Conservation (phyloP, 2,888 invertebrate genomes). For the Hydriomena furcata region DNA sequence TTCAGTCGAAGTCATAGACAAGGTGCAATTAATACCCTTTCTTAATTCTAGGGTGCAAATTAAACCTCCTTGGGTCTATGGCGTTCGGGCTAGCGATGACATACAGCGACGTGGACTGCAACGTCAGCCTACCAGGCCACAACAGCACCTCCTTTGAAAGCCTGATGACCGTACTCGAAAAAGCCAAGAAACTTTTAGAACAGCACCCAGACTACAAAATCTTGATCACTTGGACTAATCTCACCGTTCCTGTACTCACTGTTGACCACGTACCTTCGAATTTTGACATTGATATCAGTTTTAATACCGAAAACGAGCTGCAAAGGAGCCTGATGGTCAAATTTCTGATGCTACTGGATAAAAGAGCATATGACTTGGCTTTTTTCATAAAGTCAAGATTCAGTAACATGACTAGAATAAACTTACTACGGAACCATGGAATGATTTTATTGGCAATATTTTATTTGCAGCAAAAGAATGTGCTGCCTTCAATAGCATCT, state of each 20-base stretch:
- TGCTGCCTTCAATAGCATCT: constrained; percentile 18
- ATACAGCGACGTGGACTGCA: not conserved
- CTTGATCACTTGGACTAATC: not conserved
- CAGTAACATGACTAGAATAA: not conserved
- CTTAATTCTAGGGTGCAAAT: not conserved
- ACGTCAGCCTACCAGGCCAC: not conserved
- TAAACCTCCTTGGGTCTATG: not conserved
- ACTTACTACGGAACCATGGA: constrained; percentile 18
- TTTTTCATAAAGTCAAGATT: constrained; percentile 33
- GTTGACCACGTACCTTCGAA: not conserved
- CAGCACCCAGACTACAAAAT: not conserved
- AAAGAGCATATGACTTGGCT: constrained; percentile 15
- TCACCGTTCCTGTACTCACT: not conserved
- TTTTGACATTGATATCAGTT: not conserved
- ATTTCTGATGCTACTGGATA: not conserved
- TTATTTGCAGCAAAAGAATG: constrained; percentile 37
- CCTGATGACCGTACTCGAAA: not conserved
- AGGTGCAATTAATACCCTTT: not conserved
- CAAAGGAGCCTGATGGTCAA: not conserved
- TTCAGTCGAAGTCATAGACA: too few relatives aligned
- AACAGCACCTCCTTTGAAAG: not conserved
- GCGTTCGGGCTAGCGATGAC: not conserved
- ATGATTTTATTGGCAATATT: constrained; percentile 34
- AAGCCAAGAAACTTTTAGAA: not conserved
- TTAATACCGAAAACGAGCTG: not conserved